phyloP scores from a whole-genome alignment of 2,797 vertebrate species.

The Coranthus polyacanthus region DNA sequence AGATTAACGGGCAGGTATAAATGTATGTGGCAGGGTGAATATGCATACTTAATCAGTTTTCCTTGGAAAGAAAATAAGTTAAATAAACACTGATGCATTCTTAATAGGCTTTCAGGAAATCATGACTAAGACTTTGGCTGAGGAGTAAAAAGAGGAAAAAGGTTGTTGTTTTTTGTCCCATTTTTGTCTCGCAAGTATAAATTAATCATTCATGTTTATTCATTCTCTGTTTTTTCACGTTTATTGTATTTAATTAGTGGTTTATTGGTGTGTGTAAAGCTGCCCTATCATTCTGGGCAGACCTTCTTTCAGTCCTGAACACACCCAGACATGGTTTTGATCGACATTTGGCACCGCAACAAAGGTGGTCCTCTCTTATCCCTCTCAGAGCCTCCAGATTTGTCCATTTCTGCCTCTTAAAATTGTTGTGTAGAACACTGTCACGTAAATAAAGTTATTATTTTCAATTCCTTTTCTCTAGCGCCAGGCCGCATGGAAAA shows the following conservation, averaged over 20 bases:
- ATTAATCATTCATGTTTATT: constrained; percentile 1
- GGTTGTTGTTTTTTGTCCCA: constrained; percentile 18
- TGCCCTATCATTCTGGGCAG: not conserved
- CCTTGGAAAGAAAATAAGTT: constrained; percentile 26
- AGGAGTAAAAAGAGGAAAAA: constrained; percentile 1
- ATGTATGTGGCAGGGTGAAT: constrained; percentile 17
- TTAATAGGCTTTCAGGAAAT: constrained; percentile 43
- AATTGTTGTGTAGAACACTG: constrained; percentile 23
- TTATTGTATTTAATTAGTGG: constrained; percentile 17
- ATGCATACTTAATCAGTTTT: constrained; percentile 30
- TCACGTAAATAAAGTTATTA: constrained; percentile 48
- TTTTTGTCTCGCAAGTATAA: constrained; percentile 6
- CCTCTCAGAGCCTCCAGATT: constrained; percentile 9
- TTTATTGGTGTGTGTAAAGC: constrained; percentile 17
- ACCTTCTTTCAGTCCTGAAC: constrained; percentile 9
- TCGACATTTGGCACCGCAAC: constrained; percentile 49
- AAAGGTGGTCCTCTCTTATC: constrained; percentile 32
- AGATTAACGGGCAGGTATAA: constrained; percentile 6
- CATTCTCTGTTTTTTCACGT: not conserved
- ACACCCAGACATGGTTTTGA: constrained; percentile 6
- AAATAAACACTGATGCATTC: constrained; percentile 37
- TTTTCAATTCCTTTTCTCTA: constrained; percentile 27
- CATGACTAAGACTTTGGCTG: constrained; percentile 50
- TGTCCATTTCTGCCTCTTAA: constrained; percentile 20
- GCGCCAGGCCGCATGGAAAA: constrained; percentile 31